Percentiles rank a stretch among this genome's conserved stretches.
phyloP scores from a whole-genome alignment of 2,797 vertebrate genomes.

The Mus caroli region DNA sequence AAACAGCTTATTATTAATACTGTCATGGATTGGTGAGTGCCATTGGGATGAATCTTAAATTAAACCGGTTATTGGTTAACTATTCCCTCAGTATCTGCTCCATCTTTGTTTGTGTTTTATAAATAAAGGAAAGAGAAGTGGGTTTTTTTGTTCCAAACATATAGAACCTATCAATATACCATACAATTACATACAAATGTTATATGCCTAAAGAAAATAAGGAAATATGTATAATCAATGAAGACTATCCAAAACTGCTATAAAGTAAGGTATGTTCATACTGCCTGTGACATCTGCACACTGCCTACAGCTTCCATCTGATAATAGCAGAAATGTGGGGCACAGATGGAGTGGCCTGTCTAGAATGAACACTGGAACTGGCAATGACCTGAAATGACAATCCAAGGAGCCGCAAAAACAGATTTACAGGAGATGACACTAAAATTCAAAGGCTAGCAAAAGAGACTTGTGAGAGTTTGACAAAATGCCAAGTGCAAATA shows the following conservation, averaged over 20 bases:
- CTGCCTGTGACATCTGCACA: neutral
- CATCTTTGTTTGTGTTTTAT: neutral
- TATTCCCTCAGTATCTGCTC: neutral
- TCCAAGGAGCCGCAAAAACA: conserved; percentile 35
- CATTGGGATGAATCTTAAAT: neutral
- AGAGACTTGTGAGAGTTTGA: neutral
- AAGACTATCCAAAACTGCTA: neutral
- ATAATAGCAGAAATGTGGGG: neutral
- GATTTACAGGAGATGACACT: conserved; percentile 50
- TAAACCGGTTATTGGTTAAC: neutral
- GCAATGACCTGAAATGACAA: conserved; percentile 9
- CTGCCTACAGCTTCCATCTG: neutral
- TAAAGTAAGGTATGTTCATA: neutral
- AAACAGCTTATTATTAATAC: neutral
- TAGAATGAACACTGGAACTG: conserved; percentile 46
- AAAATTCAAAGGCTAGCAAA: conserved; percentile 63
- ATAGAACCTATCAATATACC: neutral
- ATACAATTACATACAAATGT: neutral
- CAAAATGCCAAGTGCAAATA: conserved; percentile 10
- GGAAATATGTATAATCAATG: neutral
- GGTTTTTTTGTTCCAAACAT: neutral
- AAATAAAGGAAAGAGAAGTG: neutral
- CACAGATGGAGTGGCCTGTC: neutral
- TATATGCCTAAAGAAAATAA: neutral
- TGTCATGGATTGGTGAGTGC: neutral